Base-by-base conservation (phyloP, 2,888 invertebrate genomes). In the Andrena marginata region DNA sequence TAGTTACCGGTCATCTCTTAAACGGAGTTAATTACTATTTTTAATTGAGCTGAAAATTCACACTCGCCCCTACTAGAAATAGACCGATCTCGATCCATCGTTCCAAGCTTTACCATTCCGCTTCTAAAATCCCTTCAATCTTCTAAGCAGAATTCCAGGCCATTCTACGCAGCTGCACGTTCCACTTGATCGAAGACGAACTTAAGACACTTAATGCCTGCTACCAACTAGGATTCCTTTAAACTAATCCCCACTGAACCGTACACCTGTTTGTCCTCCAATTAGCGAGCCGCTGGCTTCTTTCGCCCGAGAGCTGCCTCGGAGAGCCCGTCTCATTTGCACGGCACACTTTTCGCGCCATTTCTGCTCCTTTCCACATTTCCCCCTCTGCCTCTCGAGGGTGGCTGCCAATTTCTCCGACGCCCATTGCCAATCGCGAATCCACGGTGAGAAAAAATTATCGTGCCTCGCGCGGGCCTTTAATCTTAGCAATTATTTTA, bases 191-290 rank as follows among this genome's bases (percentile, higher is more conserved):
- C 8, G 20, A 20, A 54, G 6, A 3, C 54, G 20, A 54, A 54
- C n/a, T 54, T 20, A 16, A 7, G 5, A 59, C 35, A 62, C 31
- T 26, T 51, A 48, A 13, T 23, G 51, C 60, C 33, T 51, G 35
- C 7, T 73, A 31, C 26, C 13, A 10, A 51, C 48, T 13, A n/a
- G 35, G 42, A 70, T 64, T 76, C 42, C 67, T 81, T 70, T 42
- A 48, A 35, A 42, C 68, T 35, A 29, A 75, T 79, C 20, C 72
- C 73, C 77, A 60, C 84, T 80, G 85, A 87, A 84, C 90, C 90
- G 90, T 90, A 87, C 89, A 86, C 88, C 85, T 89, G 91, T 90
- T 92, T 93, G 92, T 92, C 92, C 89, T 87, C 85, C 88, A 90
- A 92, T 93, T 93, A 93, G 82, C 92, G 92, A 85, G 83, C 85